Evolutionary conservation across 1,140 invertebrate species (phyloP), one percentile per base, ranked within the genome.

Genomic region (Batillaria attramentaria): DNA sequence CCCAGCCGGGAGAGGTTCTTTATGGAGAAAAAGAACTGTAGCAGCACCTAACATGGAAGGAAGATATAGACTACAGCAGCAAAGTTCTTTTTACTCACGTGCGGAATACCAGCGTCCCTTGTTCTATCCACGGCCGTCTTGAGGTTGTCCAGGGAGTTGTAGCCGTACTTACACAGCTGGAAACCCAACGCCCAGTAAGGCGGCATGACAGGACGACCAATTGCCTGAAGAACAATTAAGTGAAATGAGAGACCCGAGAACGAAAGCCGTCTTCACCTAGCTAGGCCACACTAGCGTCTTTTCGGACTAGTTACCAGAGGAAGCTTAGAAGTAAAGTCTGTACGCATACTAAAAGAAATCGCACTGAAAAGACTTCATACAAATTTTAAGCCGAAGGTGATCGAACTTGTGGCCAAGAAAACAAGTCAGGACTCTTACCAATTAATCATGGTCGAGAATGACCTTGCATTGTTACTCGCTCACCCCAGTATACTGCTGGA

Each of bases 401-500:
- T n/a, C n/a, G n/a, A n/a, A n/a, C n/a, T n/a, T n/a, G n/a, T 50
- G 10, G 46, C 24, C 24, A 50, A 13, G 46, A 50, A 50, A 13
- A 24, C 24, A 13, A 13, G 10, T 13, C 24, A 50, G 10, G 46
- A 50, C 24, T 50, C 24, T 50, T 13, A 13, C 24, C 13, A 50
- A 24, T 50, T 24, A 24, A 13, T 50, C 24, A 50, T 13, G 46
- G 46, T 24, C 46, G 46, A 50, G 46, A 50, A 50, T 50, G 10
- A 13, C 13, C 46, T 13, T 50, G 46, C 46, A 50, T 50, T 50
- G 46, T 50, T 13, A 50, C 46, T 13, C 24, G 60, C 72, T 92
- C 28, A 96, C 88, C 77, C 93, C 57, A 39, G 87, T 91, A 2
- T 95, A 94, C 87, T 96, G 95, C 89, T 96, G 95, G 72, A 92